Evolutionary conservation across 1,140 invertebrate species (phyloP).

Genomic region (Drosophila baimaii): DNA sequence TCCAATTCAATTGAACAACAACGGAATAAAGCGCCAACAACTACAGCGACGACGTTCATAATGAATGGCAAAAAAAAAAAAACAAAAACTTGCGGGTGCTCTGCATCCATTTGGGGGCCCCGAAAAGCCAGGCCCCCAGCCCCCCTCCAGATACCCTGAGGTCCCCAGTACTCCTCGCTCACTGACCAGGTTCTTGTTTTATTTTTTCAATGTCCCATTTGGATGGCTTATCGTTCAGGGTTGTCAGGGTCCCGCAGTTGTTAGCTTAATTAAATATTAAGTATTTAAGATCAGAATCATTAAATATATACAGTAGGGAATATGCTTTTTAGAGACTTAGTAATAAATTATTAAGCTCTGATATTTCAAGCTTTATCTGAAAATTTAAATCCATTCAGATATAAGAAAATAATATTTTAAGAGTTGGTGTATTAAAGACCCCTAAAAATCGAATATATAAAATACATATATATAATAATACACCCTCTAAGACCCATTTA

Average conservation of each 20-base stretch:
- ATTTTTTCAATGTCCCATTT: conserved; percentile 52
- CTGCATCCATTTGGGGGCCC: conserved; percentile 35
- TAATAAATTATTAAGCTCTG: too few species aligned
- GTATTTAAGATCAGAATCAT: too few species aligned
- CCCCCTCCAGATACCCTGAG: not conserved
- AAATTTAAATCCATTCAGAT: too few species aligned
- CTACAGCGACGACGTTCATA: conserved; percentile 68
- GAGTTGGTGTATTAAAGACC: too few species aligned
- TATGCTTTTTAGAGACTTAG: too few species aligned
- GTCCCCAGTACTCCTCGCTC: conserved; percentile 24
- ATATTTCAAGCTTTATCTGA: too few species aligned
- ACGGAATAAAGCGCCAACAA: conserved; percentile 47
- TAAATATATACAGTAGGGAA: too few species aligned
- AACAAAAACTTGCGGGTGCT: conserved; percentile 46
- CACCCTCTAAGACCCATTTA: too few species aligned
- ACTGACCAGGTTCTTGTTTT: conserved; percentile 45
- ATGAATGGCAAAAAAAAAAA: conserved; percentile 57
- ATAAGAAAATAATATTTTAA: too few species aligned
- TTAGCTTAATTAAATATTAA: not conserved
- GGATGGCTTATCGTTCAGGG: conserved; percentile 41
- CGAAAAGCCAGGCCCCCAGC: conserved; percentile 6
- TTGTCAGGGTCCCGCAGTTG: conserved; percentile 20
- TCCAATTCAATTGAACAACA: conserved; percentile 78
- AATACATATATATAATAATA: too few species aligned
- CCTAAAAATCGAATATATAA: too few species aligned